These are phyloP conservation scores for Brachyrhaphis roseni DNA, from an alignment of 2,797 vertebrate genomes.

Conservation along the genomic window DNA sequence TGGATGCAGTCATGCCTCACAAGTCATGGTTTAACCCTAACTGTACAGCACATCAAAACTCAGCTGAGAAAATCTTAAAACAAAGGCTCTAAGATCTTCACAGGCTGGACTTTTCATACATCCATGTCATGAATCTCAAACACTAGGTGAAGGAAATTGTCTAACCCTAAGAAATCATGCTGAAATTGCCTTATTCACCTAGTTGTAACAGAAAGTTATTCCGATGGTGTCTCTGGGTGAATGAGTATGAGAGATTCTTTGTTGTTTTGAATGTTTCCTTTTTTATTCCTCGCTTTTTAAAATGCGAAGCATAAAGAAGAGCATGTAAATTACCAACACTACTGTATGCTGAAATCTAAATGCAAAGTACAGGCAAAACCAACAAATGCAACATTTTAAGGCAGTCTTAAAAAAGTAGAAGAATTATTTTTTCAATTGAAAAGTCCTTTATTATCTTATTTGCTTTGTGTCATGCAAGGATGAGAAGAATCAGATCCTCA, in stretches of 20 bases:
- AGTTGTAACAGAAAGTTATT: not conserved
- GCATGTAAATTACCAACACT: not conserved
- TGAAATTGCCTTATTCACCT: not conserved
- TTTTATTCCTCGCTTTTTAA: not conserved
- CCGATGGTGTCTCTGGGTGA: not conserved
- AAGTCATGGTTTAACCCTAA: not conserved
- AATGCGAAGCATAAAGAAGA: not conserved
- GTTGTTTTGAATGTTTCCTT: not conserved
- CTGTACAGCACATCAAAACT: too few species aligned
- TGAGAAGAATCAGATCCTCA: slow-evolving; percentile 86
- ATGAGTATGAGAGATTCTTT: not conserved
- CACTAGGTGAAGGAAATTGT: not conserved
- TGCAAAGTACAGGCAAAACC: not conserved
- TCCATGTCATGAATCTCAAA: not conserved
- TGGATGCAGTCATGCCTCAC: not conserved
- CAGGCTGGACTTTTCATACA: not conserved
- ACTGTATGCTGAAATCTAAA: not conserved
- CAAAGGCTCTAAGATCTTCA: not conserved
- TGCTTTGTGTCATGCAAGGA: slow-evolving; percentile 71
- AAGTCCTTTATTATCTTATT: slow-evolving; percentile 8
- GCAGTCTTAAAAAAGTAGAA: not conserved
- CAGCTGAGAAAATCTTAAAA: not conserved
- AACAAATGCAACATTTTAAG: not conserved
- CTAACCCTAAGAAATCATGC: not conserved
- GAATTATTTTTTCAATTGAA: not conserved